These are phyloP conservation scores for Diglossa cyanea DNA, from an alignment of 2,797 vertebrate species.

Conservation along the genomic window DNA sequence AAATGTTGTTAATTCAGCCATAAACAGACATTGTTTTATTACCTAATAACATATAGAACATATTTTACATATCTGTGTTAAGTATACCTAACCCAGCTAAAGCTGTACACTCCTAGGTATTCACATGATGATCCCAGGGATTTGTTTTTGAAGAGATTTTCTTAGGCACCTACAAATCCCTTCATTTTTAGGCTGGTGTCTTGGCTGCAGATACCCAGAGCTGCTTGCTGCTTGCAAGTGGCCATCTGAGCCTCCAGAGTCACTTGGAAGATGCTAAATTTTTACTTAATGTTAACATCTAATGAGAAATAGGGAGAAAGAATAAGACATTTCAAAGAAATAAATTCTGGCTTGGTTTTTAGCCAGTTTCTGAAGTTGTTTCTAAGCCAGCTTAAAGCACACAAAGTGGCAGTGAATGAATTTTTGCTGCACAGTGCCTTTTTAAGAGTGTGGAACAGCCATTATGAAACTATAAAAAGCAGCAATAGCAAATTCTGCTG, in stretches of 20 bases:
- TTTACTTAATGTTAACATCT: background rate
- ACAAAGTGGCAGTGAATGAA: background rate
- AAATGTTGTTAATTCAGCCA: background rate
- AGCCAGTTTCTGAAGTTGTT: background rate
- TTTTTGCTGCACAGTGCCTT: background rate
- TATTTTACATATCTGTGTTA: rapidly evolving
- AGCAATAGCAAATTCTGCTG: background rate
- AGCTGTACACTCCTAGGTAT: background rate
- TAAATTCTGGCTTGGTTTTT: background rate
- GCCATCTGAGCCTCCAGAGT: background rate
- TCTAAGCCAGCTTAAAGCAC: background rate
- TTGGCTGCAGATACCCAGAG: background rate
- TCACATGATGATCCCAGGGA: background rate
- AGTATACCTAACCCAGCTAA: background rate
- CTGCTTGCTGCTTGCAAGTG: background rate
- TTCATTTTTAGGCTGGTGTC: background rate
- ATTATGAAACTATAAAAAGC: conserved; percentile 28
- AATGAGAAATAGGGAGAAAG: background rate
- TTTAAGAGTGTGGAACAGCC: background rate
- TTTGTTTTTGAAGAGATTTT: background rate
- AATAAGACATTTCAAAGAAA: background rate
- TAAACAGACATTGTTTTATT: background rate
- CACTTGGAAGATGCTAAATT: background rate
- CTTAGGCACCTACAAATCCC: background rate
- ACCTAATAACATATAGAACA: background rate